Evolutionary conservation across 2,113 vertebrate genomes (phyloP), one percentile per base, ranked within the genome.

Genomic region (Scolopax mira): DNA sequence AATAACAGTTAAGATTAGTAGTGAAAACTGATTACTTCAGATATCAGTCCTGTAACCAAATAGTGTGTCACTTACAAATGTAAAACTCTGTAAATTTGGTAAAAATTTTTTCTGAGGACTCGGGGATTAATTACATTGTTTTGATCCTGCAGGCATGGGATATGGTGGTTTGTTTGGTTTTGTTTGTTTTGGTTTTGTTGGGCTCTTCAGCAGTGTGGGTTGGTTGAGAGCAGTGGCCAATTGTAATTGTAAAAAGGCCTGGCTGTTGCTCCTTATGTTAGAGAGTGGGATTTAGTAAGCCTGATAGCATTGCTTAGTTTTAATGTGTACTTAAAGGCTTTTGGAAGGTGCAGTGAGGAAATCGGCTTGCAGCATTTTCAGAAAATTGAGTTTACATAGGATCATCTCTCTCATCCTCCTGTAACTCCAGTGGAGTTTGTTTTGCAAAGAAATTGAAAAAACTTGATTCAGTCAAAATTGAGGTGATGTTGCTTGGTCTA

Each of bases 351-450:
- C 48, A 35, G 42, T 18, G 55, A 93, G 55, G 60, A 94, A 85
- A 77, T 81, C 33, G 51, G 72, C 78, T 64, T 71, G 44, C 37
- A 70, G 44, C 64, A 24, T 85, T 95, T 96, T 87, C 58, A 88
- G 89, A 70, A 91, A 95, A 85, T 62, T 83, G 71, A 73, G 33
- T 93, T 96, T 96, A 77, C 25, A 15, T 58, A 85, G 49, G 66
- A 85, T 92, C 55, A 33, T 88, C 54, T 94, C 22, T 64, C 51
- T 90, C 35, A 49, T 93, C 27, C 31, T 92, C 28, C 51, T 75
- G 0, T 91, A 62, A 73, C 31, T 85, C 52, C 58, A 22, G 18
- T 70, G 46, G 81, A 91, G 49, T 85, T 92, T 77, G 44, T 86
- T 96, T 91, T 93, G 58, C n/a, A 65, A 79, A 37, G 22, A 83